Base-by-base conservation (phyloP, 2,113 vertebrate genomes). In the Coryphaenoides rupestris region DNA sequence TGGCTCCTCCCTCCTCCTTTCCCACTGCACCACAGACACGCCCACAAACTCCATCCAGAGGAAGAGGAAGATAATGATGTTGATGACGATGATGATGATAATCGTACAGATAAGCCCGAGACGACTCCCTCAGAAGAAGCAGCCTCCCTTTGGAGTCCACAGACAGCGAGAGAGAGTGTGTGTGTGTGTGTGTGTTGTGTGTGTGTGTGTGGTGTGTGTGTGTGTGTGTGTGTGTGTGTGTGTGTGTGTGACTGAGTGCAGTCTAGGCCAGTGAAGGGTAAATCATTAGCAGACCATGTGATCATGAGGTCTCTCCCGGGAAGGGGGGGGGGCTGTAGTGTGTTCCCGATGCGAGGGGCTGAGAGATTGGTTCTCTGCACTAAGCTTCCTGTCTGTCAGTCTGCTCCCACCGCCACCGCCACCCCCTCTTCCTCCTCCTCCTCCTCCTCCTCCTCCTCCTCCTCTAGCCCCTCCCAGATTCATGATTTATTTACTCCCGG, bases 201-300 rank as follows among this genome's bases (percentile, higher is more conserved):
- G 33, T 15, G 26, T 10, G 9, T 40, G 33, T 40, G 33, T 33
- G n/a, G 28, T 7, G 28, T 10, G 28, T 40, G 33, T 40, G 33
- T 40, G 33, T n/a, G n/a, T 21, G 72, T 46, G 46, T 46, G 33
- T 15, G 26, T 10, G 9, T 40, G 33, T 40, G 33, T 33, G 28
- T 7, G 28, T 10, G 28, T 40, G 33, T 40, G 33, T 40, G 33
- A 40, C 9, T 55, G 19, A 21, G 53, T n/a, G n/a, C n/a, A n/a
- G n/a, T 50, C 3, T 21, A 55, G 7, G 24, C 53, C 74, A 21
- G 17, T 60, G 24, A 58, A n/a, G 68, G 64, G 74, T 76, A 68
- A 81, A 82, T 81, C 77, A 76, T 88, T 78, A 71, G 33, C 53
- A 0, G 3, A 58, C 57, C 83, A 83, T 80, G 80, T 80, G 79